Percentiles rank a stretch among this genome's conserved stretches.
These are phyloP conservation scores for Esox masquinongy DNA, from an alignment of 2,797 vertebrate genomes.

Conservation along the genomic window DNA sequence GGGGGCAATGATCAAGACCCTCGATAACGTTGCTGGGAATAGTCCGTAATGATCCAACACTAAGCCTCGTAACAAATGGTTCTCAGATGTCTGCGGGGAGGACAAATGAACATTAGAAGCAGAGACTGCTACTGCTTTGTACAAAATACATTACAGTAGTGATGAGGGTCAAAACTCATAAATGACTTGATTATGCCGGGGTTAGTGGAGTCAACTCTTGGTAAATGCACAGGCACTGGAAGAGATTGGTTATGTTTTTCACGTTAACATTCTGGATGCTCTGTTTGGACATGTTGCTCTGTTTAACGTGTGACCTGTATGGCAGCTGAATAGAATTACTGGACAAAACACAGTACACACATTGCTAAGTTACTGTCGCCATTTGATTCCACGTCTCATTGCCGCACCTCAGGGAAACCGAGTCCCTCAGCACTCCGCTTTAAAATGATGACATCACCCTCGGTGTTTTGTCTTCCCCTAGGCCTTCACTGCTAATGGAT, in stretches of 20 bases:
- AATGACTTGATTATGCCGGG: neutral
- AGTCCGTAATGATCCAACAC: slow-evolving; percentile 21
- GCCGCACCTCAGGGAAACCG: neutral
- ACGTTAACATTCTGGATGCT: neutral
- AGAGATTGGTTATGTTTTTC: neutral
- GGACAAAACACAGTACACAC: neutral
- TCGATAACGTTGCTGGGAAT: slow-evolving; percentile 45
- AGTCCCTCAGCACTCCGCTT: neutral
- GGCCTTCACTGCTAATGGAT: neutral
- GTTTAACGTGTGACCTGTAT: neutral
- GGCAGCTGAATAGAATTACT: neutral
- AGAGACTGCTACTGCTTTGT: neutral
- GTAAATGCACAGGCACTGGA: neutral
- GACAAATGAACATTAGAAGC: neutral
- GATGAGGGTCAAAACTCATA: neutral
- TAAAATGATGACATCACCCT: neutral
- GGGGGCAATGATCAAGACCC: slow-evolving; percentile 42
- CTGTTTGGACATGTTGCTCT: neutral
- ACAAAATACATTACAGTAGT: neutral
- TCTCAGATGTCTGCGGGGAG: neutral
- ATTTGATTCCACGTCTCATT: neutral
- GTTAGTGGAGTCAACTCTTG: neutral
- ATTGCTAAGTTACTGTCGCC: neutral
- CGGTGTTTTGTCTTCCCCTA: neutral
- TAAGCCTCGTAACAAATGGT: neutral